Evolutionary conservation across 2,888 invertebrate genomes (phyloP).

Genomic region (Cephus pygmeus): DNA sequence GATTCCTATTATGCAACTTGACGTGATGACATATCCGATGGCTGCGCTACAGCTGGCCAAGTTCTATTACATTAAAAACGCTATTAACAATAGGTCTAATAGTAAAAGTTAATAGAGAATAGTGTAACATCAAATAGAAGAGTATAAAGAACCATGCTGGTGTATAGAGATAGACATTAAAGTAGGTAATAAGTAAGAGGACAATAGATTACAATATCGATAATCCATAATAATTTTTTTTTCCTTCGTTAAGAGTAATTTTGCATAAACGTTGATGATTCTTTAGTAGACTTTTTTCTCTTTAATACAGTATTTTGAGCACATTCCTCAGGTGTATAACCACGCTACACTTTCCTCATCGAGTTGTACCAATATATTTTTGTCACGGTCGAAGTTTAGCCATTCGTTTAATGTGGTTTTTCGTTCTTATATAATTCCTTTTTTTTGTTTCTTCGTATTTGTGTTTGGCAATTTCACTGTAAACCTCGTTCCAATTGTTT

Average conservation of each 20-base stretch:
- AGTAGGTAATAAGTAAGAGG: slow-evolving; percentile 61
- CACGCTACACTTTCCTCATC: slow-evolving; percentile 64
- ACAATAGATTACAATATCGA: slow-evolving; percentile 61
- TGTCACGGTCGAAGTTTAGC: slow-evolving; percentile 14
- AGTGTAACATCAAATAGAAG: slow-evolving; percentile 62
- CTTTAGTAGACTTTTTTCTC: slow-evolving; percentile 58
- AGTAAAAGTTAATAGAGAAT: slow-evolving; percentile 61
- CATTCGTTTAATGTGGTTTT: not conserved
- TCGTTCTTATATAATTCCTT: slow-evolving; percentile 4
- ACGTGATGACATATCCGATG: not conserved
- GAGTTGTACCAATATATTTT: slow-evolving; percentile 62
- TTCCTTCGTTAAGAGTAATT: slow-evolving; percentile 56
- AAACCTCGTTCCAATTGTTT: not conserved
- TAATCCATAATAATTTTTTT: slow-evolving; percentile 56
- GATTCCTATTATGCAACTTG: not conserved
- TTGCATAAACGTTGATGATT: slow-evolving; percentile 54
- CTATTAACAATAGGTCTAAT: slow-evolving; percentile 56
- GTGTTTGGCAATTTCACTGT: not conserved
- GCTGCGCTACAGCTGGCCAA: slow-evolving; percentile 53
- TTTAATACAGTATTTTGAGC: slow-evolving; percentile 64
- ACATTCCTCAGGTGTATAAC: slow-evolving; percentile 65
- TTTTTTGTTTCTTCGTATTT: not conserved
- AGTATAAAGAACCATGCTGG: slow-evolving; percentile 62
- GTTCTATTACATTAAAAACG: slow-evolving; percentile 48
- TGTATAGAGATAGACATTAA: slow-evolving; percentile 64